phyloP scores from a whole-genome alignment of 2,797 vertebrate genomes.

The Syncerus caffer region DNA sequence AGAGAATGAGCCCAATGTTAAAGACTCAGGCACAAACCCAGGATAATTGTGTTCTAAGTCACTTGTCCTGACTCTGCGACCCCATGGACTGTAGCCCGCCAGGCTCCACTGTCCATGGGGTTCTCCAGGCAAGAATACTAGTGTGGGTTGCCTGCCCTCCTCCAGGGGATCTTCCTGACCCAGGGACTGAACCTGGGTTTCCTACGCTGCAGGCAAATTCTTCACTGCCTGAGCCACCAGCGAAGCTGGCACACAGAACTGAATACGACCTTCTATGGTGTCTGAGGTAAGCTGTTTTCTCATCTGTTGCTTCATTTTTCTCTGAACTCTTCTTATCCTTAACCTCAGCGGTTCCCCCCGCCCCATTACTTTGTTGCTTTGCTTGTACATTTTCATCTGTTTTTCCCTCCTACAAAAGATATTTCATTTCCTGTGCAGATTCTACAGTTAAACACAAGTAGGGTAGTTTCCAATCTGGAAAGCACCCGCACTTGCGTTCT shows the following conservation, averaged over 20 bases:
- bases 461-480: constrained; percentile 9
- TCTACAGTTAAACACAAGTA: background rate
- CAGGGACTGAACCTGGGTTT: background rate
- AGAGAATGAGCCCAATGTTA: background rate
- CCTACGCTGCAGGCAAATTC: background rate
- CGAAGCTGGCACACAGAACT: background rate
- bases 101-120: background rate
- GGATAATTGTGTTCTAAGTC: background rate
- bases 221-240: background rate
- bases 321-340: background rate
- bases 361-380: background rate
- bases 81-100: background rate
- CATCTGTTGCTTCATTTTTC: background rate
- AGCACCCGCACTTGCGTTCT: background rate
- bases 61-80: background rate
- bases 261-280: background rate
- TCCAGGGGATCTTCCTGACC: background rate
- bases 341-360: too few relatives aligned
- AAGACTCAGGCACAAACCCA: background rate
- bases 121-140: background rate
- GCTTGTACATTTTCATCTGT: background rate
- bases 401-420: background rate
- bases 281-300: background rate
- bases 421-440: constrained; percentile 17
- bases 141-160: background rate